Evolutionary conservation across 2,797 vertebrate genomes (phyloP).

Genomic region (Anguilla obscura): DNA sequence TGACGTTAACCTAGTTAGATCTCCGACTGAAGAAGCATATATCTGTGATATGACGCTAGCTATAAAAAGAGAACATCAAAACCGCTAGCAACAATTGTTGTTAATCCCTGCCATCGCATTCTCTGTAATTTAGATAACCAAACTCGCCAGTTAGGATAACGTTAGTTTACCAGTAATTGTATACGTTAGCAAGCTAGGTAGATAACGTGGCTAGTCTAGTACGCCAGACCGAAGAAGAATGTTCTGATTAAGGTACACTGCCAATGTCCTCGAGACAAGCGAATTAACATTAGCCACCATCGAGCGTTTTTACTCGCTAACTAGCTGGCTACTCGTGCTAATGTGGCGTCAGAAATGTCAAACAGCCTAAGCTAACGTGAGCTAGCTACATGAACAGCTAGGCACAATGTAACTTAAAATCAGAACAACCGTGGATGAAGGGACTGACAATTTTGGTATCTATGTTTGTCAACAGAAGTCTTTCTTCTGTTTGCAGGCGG

Average conservation of each 20-base stretch:
- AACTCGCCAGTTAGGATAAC: neutral
- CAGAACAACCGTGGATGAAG: neutral
- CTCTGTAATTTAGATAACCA: neutral
- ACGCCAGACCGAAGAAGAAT: neutral
- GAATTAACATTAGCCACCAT: neutral
- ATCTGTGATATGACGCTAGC: neutral
- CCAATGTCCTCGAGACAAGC: neutral
- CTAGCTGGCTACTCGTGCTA: neutral
- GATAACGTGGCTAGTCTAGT: neutral
- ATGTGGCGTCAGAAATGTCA: neutral
- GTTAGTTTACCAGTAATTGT: neutral
- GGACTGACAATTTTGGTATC: neutral
- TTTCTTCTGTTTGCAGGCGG: neutral
- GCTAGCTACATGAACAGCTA: neutral
- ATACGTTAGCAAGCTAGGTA: neutral
- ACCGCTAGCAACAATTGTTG: neutral
- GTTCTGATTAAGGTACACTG: neutral
- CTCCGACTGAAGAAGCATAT: neutral
- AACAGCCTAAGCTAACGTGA: neutral
- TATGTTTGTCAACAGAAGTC: neutral
- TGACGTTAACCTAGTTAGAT: neutral
- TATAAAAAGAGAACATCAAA: neutral
- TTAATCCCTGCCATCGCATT: neutral
- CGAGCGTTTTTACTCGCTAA: neutral
- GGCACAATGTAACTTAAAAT: neutral